Percentiles rank a stretch among this genome's conserved stretches.
Conservation (phyloP, 23 tunicate species). For the Ciona savignyi region DNA sequence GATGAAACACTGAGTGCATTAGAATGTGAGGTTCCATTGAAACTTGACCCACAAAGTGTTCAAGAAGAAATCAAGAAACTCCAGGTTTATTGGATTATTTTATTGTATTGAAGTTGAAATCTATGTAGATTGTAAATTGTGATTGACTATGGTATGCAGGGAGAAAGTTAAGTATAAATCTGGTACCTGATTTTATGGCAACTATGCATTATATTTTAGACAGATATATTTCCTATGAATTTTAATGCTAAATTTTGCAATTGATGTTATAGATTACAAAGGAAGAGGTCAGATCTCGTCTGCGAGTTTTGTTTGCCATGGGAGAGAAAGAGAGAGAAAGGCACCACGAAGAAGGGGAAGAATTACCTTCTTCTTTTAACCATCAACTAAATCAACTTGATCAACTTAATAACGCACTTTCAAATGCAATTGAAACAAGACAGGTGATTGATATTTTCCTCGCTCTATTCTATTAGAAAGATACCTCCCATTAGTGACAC, state of each 20-base stretch:
- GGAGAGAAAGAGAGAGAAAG: conserved; percentile 41
- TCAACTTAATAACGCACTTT: conserved; percentile 22
- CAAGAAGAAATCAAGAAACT: conserved; percentile 89
- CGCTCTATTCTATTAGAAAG: no score
- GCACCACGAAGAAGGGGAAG: conserved; percentile 34
- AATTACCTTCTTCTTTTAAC: conserved; percentile 44
- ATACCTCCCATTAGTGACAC: neutral
- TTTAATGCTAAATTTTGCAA: no score
- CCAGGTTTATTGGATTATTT: conserved; percentile 37
- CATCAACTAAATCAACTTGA: conserved; percentile 46
- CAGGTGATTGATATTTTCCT: no score
- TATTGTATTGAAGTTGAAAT: neutral
- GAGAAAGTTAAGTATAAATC: neutral
- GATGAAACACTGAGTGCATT: conserved; percentile 64
- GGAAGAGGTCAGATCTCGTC: conserved; percentile 17
- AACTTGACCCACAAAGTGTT: conserved; percentile 72
- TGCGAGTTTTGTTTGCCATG: conserved; percentile 13
- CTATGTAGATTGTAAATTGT: neutral
- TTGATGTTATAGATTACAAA: conserved; percentile 60
- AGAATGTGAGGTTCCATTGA: conserved; percentile 60
- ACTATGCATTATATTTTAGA: no score
- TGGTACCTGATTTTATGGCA: no score
- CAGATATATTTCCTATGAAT: no score
- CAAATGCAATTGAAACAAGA: conserved; percentile 45
- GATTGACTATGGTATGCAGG: neutral